A percentile compares a stretch with the other conserved stretches of the same genome.
These are phyloP conservation scores for Sarcophaga carnaria DNA, from an alignment of 2,888 invertebrate species.

Conservation along the genomic window DNA sequence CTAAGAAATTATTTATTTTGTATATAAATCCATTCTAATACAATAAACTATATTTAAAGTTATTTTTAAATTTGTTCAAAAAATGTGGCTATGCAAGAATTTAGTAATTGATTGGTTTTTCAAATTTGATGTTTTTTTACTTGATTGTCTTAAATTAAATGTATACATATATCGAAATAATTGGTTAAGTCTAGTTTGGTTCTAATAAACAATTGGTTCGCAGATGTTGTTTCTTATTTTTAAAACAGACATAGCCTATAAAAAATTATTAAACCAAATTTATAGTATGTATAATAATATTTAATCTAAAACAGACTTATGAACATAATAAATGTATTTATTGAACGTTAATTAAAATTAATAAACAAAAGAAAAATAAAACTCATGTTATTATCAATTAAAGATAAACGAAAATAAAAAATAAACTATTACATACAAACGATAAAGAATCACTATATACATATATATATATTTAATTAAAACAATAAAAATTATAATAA, in stretches of 20 bases:
- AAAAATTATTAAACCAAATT: slow-evolving; percentile 39
- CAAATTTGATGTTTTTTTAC: too few relatives aligned
- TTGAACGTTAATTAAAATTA: slow-evolving; percentile 75
- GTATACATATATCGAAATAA: too few relatives aligned
- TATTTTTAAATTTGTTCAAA: neutral
- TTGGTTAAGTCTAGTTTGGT: too few relatives aligned
- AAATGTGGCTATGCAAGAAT: too few relatives aligned
- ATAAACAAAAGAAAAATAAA: slow-evolving; percentile 67
- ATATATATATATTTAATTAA: slow-evolving; percentile 70
- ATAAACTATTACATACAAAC: slow-evolving; percentile 54
- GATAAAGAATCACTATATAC: slow-evolving; percentile 30
- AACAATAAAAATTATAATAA: slow-evolving; percentile 33
- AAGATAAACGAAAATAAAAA: slow-evolving; percentile 54
- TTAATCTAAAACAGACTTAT: slow-evolving; percentile 60
- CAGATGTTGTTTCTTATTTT: too few relatives aligned
- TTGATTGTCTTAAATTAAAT: too few relatives aligned
- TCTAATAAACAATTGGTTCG: too few relatives aligned
- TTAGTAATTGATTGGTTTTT: too few relatives aligned
- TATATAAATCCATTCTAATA: neutral
- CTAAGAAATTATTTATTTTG: neutral
- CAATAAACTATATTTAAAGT: neutral
- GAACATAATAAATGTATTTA: slow-evolving; percentile 75
- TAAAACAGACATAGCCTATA: neutral
- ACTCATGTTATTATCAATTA: slow-evolving; percentile 72
- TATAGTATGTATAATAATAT: slow-evolving; percentile 47